phyloP scores from a whole-genome alignment of 2,797 vertebrate genomes.

The Argyrosomus regius region DNA sequence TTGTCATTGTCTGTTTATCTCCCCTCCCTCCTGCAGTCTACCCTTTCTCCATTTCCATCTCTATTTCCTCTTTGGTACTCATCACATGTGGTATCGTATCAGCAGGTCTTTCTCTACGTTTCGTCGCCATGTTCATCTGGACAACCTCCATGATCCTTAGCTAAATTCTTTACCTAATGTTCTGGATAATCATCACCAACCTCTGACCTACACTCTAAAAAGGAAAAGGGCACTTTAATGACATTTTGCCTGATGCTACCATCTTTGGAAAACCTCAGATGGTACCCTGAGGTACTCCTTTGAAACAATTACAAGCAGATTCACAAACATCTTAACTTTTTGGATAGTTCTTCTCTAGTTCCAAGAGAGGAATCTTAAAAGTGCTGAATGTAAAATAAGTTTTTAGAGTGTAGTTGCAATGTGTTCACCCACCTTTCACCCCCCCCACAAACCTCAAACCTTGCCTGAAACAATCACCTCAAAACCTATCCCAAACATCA shows the following conservation, averaged over 20 bases:
- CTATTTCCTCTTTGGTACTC: constrained; percentile 9
- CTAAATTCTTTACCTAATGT: constrained; percentile 13
- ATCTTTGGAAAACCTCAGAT: constrained; percentile 4
- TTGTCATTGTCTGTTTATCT: constrained; percentile 19
- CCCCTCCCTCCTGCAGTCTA: background rate
- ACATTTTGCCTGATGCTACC: background rate
- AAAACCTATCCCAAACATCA: constrained; percentile 9
- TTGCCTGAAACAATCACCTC: constrained; percentile 21
- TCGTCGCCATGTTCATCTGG: constrained; percentile 43
- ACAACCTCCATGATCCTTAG: constrained; percentile 8
- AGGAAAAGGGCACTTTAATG: background rate
- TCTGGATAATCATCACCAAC: constrained; percentile 17
- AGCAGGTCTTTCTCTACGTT: constrained; percentile 70
- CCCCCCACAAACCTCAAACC: constrained; percentile 17
- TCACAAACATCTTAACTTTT: background rate
- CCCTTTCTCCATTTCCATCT: constrained; percentile 12
- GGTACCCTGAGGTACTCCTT: constrained; percentile 21
- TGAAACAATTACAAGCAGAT: background rate
- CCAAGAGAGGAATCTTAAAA: background rate
- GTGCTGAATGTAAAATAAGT: background rate
- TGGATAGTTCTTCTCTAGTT: background rate
- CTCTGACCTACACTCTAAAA: constrained; percentile 64
- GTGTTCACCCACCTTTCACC: constrained; percentile 17
- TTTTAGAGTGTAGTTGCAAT: constrained; percentile 64
- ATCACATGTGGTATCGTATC: constrained; percentile 30